These are phyloP conservation scores for Netelia melanura DNA, from an alignment of 2,888 invertebrate genomes.

Conservation along the genomic window DNA sequence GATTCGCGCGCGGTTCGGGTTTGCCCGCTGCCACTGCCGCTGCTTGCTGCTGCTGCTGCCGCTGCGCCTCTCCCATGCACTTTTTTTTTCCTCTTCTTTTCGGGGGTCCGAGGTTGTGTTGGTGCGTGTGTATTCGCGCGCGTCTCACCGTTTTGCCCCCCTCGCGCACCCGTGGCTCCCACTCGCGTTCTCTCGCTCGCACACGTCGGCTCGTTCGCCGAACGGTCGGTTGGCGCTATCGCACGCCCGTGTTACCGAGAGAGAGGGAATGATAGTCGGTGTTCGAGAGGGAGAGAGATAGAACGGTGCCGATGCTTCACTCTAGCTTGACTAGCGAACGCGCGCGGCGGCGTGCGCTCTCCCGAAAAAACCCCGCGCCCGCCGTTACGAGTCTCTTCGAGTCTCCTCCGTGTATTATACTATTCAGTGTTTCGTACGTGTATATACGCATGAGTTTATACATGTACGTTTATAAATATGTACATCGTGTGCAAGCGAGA, in stretches of 20 bases:
- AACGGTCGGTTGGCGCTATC: slow-evolving; percentile 26
- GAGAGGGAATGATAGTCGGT: neutral
- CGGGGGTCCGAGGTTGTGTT: slow-evolving; percentile 41
- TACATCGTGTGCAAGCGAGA: neutral
- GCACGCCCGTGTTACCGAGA: neutral
- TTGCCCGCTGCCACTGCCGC: slow-evolving; percentile 77
- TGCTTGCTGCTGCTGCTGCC: slow-evolving; percentile 62
- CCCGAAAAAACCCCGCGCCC: slow-evolving; percentile 49
- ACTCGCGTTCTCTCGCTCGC: slow-evolving; percentile 31
- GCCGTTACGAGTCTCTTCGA: slow-evolving; percentile 20
- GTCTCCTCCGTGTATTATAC: slow-evolving; percentile 8
- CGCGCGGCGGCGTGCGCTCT: slow-evolving; percentile 37
- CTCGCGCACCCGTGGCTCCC: neutral
- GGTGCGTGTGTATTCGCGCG: slow-evolving; percentile 62
- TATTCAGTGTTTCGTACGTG: neutral
- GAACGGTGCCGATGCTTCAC: neutral
- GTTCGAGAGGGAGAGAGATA: neutral
- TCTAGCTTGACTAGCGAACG: slow-evolving; percentile 11
- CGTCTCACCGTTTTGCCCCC: slow-evolving; percentile 18
- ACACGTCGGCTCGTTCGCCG: slow-evolving; percentile 63
- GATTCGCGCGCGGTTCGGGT: slow-evolving; percentile 84
- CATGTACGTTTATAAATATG: neutral
- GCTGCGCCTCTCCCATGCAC: slow-evolving; percentile 85
- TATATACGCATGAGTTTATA: neutral
- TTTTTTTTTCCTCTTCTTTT: slow-evolving; percentile 73